Conservation (phyloP, 2,113 vertebrate species). For the Ophthalmolycus amberensis region DNA sequence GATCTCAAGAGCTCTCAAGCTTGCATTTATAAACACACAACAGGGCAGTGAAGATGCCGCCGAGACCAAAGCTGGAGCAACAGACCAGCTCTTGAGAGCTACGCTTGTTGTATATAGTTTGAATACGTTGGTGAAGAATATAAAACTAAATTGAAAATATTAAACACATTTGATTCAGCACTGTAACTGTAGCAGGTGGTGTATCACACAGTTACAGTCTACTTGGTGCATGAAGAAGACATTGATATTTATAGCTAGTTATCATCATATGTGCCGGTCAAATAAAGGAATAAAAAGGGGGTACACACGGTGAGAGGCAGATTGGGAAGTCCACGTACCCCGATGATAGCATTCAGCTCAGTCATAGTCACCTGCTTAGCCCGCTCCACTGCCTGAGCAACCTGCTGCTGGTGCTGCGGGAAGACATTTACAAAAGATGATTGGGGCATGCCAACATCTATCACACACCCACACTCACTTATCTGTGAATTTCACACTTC, state of each 20-base stretch:
- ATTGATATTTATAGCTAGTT: not conserved
- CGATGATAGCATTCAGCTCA: slow-evolving; percentile 98
- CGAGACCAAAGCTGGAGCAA: slow-evolving; percentile 59
- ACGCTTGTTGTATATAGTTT: slow-evolving; percentile 17
- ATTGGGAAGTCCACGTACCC: slow-evolving; percentile 96
- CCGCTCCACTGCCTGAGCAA: slow-evolving; percentile 97
- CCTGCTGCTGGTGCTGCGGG: slow-evolving; percentile 97
- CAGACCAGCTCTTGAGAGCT: slow-evolving; percentile 26
- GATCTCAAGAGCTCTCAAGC: slow-evolving; percentile 77
- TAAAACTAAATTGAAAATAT: not conserved
- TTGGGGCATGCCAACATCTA: slow-evolving; percentile 30
- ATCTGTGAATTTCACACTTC: slow-evolving; percentile 47
- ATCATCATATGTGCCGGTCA: slow-evolving; percentile 63
- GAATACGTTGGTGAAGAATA: slow-evolving; percentile 26
- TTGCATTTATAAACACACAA: slow-evolving; percentile 80
- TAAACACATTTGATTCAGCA: slow-evolving; percentile 61
- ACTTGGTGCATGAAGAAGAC: not conserved
- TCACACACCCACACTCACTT: slow-evolving; percentile 42
- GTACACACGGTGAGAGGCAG: slow-evolving; percentile 87
- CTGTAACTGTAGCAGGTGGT: slow-evolving; percentile 1
- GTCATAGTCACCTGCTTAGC: slow-evolving; percentile 99
- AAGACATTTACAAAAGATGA: slow-evolving; percentile 78
- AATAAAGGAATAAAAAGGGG: slow-evolving; percentile 83
- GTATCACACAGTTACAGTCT: slow-evolving; percentile 18
- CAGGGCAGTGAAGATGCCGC: slow-evolving; percentile 70